phyloP scores from a whole-genome alignment of 2,113 vertebrate species.

The Semicossyphus pulcher region DNA sequence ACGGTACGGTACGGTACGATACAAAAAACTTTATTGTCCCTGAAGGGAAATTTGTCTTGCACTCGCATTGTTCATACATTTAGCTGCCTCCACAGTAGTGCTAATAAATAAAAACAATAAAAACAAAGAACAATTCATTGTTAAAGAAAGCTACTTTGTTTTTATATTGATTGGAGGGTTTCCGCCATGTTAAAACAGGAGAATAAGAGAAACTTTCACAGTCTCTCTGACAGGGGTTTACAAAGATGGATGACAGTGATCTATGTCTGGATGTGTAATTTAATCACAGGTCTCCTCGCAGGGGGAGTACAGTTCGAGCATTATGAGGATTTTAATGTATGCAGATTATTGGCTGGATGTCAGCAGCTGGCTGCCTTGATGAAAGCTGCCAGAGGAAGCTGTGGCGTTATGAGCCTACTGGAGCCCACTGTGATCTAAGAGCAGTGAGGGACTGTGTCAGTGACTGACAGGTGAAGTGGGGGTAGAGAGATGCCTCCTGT shows the following conservation, averaged over 20 bases:
- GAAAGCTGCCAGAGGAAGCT: slow-evolving; percentile 43
- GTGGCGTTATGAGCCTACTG: slow-evolving; percentile 4
- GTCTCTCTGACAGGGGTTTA: slow-evolving; percentile 44
- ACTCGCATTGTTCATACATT: too few relatives aligned
- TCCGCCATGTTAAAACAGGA: slow-evolving; percentile 20
- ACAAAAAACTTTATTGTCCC: too few relatives aligned
- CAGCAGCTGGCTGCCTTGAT: slow-evolving; percentile 53
- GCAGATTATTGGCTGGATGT: slow-evolving; percentile 65
- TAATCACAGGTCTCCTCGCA: slow-evolving; percentile 66
- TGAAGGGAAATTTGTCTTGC: too few relatives aligned
- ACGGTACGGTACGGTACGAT: too few relatives aligned
- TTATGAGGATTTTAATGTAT: slow-evolving; percentile 70
- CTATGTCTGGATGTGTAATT: slow-evolving; percentile 69
- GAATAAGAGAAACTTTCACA: slow-evolving; percentile 7
- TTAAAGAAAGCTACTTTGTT: slow-evolving; percentile 66
- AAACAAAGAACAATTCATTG: too few relatives aligned
- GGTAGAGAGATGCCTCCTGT: slow-evolving; percentile 35
- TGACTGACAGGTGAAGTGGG: slow-evolving; percentile 49
- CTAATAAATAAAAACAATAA: too few relatives aligned
- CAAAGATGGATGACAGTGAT: slow-evolving; percentile 72
- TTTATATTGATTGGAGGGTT: slow-evolving; percentile 58
- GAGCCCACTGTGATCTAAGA: slow-evolving; percentile 16
- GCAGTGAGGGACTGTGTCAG: slow-evolving; percentile 15
- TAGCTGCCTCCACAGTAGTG: too few relatives aligned
- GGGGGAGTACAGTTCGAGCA: slow-evolving; percentile 40